Conservation (phyloP, 2,888 invertebrate species). For the Pandemis corylana region DNA sequence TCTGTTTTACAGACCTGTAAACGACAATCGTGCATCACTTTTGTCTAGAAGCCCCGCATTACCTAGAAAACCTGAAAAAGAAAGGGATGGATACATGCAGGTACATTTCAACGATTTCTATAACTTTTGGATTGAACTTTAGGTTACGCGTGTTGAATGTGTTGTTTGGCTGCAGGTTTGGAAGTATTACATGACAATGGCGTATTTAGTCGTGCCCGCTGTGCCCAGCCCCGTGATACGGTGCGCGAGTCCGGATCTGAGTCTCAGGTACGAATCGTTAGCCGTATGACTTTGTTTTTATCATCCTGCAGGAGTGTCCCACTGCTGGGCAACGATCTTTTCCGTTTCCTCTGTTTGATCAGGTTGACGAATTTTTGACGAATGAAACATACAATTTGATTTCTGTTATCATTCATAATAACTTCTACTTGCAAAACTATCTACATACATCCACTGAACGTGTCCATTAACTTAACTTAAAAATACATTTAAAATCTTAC, state of each 20-base stretch:
- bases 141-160: not conserved
- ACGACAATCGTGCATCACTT: constrained; percentile 97
- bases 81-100: constrained; percentile 97
- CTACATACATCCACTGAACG: not conserved
- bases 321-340: too few species aligned
- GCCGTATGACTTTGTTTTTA: not conserved
- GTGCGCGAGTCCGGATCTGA: constrained; percentile 96
- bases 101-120: constrained; percentile 47
- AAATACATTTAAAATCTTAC: not conserved
- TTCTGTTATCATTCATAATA: constrained; percentile 6
- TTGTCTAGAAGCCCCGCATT: constrained; percentile 93
- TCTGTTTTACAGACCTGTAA: constrained; percentile 90
- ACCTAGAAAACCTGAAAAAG: constrained; percentile 95
- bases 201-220: constrained; percentile 97
- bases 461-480: not conserved
- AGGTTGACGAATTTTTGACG: not conserved
- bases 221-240: constrained; percentile 94
- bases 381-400: not conserved
- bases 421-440: not conserved
- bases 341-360: too few species aligned
- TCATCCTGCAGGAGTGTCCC: too few species aligned
- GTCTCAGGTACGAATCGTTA: constrained; percentile 88
- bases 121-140: not conserved
- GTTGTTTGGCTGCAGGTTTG: constrained; percentile 86
- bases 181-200: constrained; percentile 98